Base-by-base conservation (phyloP, 1,140 invertebrate species). In the Eueides isabella region DNA sequence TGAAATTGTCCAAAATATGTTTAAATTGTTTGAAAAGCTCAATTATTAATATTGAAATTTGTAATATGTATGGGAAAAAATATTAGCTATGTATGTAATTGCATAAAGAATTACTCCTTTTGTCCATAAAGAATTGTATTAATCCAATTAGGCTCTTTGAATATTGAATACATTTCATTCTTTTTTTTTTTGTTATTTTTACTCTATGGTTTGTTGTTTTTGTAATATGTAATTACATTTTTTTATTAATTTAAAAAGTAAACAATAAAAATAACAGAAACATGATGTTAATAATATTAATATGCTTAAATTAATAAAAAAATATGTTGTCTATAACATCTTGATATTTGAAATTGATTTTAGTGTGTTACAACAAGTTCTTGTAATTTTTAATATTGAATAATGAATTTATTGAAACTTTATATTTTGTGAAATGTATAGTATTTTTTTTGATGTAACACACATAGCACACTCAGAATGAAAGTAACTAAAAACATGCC, bases 391-490 rank as follows among this genome's bases (percentile, higher is more conserved):
- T 7, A 19, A 11, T 11, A 26, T 55, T 55, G n/a, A 26, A 26
- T 55, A 26, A 4, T 55, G 23, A 26, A 3, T 55, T 23, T 12
- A 55, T 55, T 23, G 19, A 55, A 26, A 55, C 19, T 19, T 23
- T 11, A 11, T 11, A 55, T 44, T 41, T 41, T 44, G n/a, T 55
- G 19, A 55, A 55, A 55, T 55, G n/a, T 55, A 55, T 55, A 11
- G 6, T 55, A 55, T 23, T 26, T 44, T n/a, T 38, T 55, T 55
- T 55, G 48, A 55, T 55, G 48, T 55, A 55, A 55, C 48, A 55
- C 48, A 23, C 48, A 55, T 55, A 7, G 48, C 19, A 1, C 23
- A 16, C 23, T 23, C 12, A 55, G 23, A 55, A 26, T 55, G 9
- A 26, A 3, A 55, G 48, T 55, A 9, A 26, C 19, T 26, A 26